Evolutionary conservation across 1,140 invertebrate genomes (phyloP).

Genomic region (Drosophila insularis): DNA sequence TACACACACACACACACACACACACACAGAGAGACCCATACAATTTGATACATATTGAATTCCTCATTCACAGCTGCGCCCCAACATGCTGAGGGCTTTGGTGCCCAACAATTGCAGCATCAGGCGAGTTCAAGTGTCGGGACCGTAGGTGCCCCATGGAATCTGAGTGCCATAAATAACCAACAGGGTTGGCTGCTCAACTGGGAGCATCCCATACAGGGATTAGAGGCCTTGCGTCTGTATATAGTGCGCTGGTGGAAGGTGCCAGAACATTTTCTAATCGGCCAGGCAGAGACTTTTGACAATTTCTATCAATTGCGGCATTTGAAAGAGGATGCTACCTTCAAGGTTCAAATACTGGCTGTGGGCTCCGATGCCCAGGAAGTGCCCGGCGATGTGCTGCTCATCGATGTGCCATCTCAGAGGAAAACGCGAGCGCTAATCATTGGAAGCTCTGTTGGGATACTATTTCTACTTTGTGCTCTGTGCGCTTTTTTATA

Average conservation of each 20-base stretch:
- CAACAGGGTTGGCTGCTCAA: conserved; percentile 87
- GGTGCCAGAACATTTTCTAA: conserved; percentile 84
- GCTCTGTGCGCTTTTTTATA: conserved; percentile 85
- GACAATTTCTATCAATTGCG: conserved; percentile 86
- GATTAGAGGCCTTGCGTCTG: conserved; percentile 84
- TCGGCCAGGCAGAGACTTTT: conserved; percentile 85
- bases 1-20: not conserved
- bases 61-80: conserved; percentile 31
- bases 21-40: not conserved
- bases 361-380: conserved; percentile 84
- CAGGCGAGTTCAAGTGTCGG: conserved; percentile 46
- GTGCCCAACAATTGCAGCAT: conserved; percentile 52
- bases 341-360: conserved; percentile 87
- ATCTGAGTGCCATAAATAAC: conserved; percentile 85
- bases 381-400: conserved; percentile 84
- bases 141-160: conserved; percentile 85
- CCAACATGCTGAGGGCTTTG: conserved; percentile 48
- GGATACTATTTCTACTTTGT: conserved; percentile 84
- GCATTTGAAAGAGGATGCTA: conserved; percentile 86
- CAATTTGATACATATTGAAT: not conserved
- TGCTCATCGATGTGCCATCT: conserved; percentile 85
- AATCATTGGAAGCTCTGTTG: conserved; percentile 86
- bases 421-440: conserved; percentile 86
- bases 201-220: conserved; percentile 88
- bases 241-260: conserved; percentile 86